A percentile compares a stretch with the other conserved stretches of the same genome.
Conservation (phyloP, 2,888 invertebrate genomes). For the Phanerotoma sp. region DNA sequence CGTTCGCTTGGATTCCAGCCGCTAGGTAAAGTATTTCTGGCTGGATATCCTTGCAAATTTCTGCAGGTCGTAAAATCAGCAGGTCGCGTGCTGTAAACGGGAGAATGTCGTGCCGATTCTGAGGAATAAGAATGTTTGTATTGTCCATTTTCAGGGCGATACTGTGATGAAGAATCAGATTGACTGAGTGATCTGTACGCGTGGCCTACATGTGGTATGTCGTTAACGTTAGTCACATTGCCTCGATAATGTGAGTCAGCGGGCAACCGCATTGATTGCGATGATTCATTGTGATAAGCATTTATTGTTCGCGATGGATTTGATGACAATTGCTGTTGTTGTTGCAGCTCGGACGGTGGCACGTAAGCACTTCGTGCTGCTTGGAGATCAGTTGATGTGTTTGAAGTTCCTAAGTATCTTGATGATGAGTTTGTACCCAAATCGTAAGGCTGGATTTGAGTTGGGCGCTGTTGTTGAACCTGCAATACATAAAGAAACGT, state of each 20-base stretch:
- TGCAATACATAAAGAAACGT: not conserved
- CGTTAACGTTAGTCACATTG: conserved; percentile 35
- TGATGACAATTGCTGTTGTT: conserved; percentile 42
- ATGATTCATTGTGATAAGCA: conserved; percentile 48
- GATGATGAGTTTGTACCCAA: conserved; percentile 35
- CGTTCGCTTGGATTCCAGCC: conserved; percentile 29
- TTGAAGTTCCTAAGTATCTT: conserved; percentile 42
- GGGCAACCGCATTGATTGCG: conserved; percentile 44
- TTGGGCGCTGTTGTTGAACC: conserved; percentile 35
- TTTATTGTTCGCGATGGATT: conserved; percentile 41
- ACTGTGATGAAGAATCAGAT: conserved; percentile 35
- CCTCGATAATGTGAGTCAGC: conserved; percentile 48
- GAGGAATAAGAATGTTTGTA: conserved; percentile 44
- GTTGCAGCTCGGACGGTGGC: conserved; percentile 53
- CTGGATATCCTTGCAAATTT: conserved; percentile 36
- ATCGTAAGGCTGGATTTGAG: conserved; percentile 50
- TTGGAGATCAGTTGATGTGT: conserved; percentile 45
- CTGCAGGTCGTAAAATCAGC: conserved; percentile 36
- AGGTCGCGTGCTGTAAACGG: conserved; percentile 39
- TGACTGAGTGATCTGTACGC: conserved; percentile 42
- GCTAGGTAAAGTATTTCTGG: conserved; percentile 29
- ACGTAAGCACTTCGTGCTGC: conserved; percentile 50
- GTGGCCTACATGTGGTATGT: conserved; percentile 36
- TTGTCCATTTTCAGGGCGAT: conserved; percentile 43
- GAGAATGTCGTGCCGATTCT: conserved; percentile 45